A percentile compares a stretch with the other conserved stretches of the same genome.
Conservation (phyloP, 1,140 invertebrate species). For the Hyposmocoma kahamanoa region DNA sequence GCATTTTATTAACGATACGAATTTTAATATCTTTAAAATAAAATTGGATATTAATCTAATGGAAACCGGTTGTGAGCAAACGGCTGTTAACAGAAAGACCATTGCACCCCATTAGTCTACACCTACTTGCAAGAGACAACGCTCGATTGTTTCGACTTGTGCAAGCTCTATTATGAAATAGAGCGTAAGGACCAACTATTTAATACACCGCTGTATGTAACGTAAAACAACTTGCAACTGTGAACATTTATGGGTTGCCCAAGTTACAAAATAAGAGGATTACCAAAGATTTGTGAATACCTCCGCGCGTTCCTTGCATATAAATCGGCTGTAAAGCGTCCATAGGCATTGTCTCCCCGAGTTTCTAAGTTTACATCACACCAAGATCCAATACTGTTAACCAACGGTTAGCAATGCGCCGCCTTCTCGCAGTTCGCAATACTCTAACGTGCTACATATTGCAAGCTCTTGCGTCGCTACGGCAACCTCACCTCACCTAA, state of each 20-base stretch:
- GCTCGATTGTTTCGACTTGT: slow-evolving; percentile 49
- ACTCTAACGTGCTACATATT: slow-evolving; percentile 47
- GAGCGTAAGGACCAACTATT: slow-evolving; percentile 45
- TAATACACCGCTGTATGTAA: slow-evolving; percentile 36
- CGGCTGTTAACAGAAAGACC: not conserved
- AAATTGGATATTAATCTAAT: too few relatives aligned
- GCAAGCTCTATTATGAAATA: slow-evolving; percentile 63
- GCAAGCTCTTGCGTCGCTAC: slow-evolving; percentile 58
- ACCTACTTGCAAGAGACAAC: slow-evolving; percentile 31
- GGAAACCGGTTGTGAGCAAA: too few relatives aligned
- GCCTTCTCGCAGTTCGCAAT: slow-evolving; percentile 42
- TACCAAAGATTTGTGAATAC: slow-evolving; percentile 37
- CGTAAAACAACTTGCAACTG: slow-evolving; percentile 49
- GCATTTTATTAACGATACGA: too few relatives aligned
- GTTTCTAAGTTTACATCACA: slow-evolving; percentile 44
- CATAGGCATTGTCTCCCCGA: slow-evolving; percentile 23
- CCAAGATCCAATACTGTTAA: slow-evolving; percentile 49
- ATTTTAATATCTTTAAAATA: too few relatives aligned
- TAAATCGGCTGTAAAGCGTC: slow-evolving; percentile 43
- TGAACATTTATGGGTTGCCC: too few relatives aligned
- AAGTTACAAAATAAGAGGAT: slow-evolving; percentile 57
- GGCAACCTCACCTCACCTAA: slow-evolving; percentile 30
- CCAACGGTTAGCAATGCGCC: slow-evolving; percentile 49
- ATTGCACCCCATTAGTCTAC: slow-evolving; percentile 3
- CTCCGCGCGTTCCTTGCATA: slow-evolving; percentile 28